Evolutionary conservation across 2,888 invertebrate species (phyloP).

Genomic region (Drosophila trichaetosa): DNA sequence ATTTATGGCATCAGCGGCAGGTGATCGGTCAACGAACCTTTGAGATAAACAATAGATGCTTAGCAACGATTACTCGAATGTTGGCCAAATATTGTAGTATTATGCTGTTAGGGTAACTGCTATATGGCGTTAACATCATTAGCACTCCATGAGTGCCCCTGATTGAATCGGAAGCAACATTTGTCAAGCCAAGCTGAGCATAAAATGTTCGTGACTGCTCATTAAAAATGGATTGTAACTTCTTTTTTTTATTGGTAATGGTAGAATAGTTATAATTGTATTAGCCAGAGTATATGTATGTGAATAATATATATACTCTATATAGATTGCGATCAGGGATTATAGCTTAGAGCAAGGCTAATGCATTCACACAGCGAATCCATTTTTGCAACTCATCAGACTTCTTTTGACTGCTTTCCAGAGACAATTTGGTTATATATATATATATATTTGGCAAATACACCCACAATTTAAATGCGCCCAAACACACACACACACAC

Average conservation of each 20-base stretch:
- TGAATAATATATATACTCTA: not conserved
- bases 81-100: not conserved
- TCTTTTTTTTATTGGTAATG: not conserved
- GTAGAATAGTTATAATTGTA: not conserved
- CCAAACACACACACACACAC: not conserved
- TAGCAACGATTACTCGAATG: constrained; percentile 3
- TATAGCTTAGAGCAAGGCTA: not conserved
- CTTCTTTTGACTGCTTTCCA: constrained; percentile 33
- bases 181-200: constrained; percentile 60
- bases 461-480: not conserved
- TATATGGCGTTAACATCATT: constrained; percentile 4
- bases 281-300: not conserved
- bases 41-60: constrained; percentile 39
- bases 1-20: constrained; percentile 3
- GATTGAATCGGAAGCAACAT: constrained; percentile 16
- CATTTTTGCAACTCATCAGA: constrained; percentile 1
- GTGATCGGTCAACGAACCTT: constrained; percentile 31
- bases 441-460: not conserved
- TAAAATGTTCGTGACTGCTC: constrained; percentile 33
- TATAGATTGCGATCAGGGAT: not conserved
- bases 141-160: constrained; percentile 14
- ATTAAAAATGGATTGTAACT: constrained; percentile 14
- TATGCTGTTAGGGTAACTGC: not conserved
- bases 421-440: constrained; percentile 53
- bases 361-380: not conserved